Evolutionary conservation across 2,797 vertebrate genomes (phyloP).

Genomic region (Neomorphus geoffroyi): DNA sequence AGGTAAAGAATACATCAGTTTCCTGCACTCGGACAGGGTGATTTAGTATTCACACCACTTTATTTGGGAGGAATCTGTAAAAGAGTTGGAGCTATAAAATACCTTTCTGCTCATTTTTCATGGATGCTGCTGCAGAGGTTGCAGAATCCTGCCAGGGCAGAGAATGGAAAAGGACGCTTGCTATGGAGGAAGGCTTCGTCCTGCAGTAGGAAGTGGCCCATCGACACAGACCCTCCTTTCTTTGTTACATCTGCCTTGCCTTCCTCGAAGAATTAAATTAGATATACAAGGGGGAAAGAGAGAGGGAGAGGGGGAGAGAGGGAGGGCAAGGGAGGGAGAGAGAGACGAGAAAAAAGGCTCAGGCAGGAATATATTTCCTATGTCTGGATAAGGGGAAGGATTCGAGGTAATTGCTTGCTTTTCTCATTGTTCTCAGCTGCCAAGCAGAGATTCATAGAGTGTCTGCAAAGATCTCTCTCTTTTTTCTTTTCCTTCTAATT

Average conservation of each 20-base stretch:
- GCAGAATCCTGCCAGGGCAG: slow-evolving; percentile 29
- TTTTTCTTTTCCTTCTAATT: slow-evolving; percentile 73
- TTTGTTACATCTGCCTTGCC: slow-evolving; percentile 91
- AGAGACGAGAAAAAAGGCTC: slow-evolving; percentile 76
- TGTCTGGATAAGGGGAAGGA: slow-evolving; percentile 89
- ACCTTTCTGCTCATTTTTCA: slow-evolving; percentile 56
- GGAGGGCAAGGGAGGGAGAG: slow-evolving; percentile 23
- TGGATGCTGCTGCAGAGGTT: slow-evolving; percentile 36
- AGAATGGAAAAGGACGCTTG: slow-evolving; percentile 15
- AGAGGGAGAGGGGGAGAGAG: slow-evolving; percentile 23
- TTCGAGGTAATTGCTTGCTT: slow-evolving; percentile 96
- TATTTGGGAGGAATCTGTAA: slow-evolving; percentile 45
- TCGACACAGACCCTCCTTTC: slow-evolving; percentile 86
- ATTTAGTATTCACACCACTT: slow-evolving; percentile 41
- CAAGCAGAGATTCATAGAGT: slow-evolving; percentile 83
- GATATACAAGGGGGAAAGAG: slow-evolving; percentile 82
- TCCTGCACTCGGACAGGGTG: neutral
- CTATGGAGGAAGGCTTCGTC: slow-evolving; percentile 61
- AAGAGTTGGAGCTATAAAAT: slow-evolving; percentile 48
- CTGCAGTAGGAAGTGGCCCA: slow-evolving; percentile 79
- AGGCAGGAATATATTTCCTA: slow-evolving; percentile 92
- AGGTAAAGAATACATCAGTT: neutral
- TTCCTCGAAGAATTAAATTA: slow-evolving; percentile 92
- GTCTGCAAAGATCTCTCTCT: slow-evolving; percentile 76
- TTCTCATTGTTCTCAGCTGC: slow-evolving; percentile 84